phyloP scores from a whole-genome alignment of 2,888 invertebrate genomes.

The Cordilura impudica region DNA sequence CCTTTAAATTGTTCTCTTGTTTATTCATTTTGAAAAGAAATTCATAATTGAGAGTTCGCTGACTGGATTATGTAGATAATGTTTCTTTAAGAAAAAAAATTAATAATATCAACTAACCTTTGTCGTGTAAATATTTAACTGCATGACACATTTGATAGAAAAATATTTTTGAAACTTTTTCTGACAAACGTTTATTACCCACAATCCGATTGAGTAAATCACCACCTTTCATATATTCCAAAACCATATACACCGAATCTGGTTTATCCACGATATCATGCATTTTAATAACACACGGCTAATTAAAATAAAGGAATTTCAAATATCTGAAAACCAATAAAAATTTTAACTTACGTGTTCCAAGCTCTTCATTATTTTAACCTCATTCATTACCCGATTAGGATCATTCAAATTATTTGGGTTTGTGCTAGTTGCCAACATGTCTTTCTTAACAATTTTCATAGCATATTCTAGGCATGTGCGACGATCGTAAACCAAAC shows the following conservation, averaged over 20 bases:
- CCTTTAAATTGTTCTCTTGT: too few relatives aligned
- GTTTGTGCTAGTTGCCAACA: conserved; percentile 79
- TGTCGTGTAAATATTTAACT: conserved; percentile 89
- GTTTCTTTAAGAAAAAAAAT: background rate
- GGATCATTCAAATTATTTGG: conserved; percentile 80
- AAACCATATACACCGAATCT: conserved; percentile 87
- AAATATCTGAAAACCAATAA: background rate
- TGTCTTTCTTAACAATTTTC: conserved; percentile 89
- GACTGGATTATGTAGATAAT: too few relatives aligned
- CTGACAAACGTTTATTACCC: conserved; percentile 82
- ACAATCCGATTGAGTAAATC: conserved; percentile 89
- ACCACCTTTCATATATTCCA: conserved; percentile 94
- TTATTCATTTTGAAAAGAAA: too few relatives aligned
- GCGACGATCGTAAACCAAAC: conserved; percentile 84
- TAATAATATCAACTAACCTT: conserved; percentile 79
- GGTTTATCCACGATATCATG: conserved; percentile 88
- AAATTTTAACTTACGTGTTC: conserved; percentile 85
- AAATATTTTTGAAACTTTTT: conserved; percentile 84
- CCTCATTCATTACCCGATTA: conserved; percentile 86
- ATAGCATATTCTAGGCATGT: conserved; percentile 87
- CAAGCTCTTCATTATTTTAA: conserved; percentile 86
- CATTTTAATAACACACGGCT: conserved; percentile 91
- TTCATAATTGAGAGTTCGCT: too few relatives aligned
- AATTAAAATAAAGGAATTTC: conserved; percentile 62
- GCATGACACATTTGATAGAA: conserved; percentile 93